These are phyloP conservation scores for Syrmaticus mikado DNA, from an alignment of 2,113 vertebrate species.

Conservation along the genomic window DNA sequence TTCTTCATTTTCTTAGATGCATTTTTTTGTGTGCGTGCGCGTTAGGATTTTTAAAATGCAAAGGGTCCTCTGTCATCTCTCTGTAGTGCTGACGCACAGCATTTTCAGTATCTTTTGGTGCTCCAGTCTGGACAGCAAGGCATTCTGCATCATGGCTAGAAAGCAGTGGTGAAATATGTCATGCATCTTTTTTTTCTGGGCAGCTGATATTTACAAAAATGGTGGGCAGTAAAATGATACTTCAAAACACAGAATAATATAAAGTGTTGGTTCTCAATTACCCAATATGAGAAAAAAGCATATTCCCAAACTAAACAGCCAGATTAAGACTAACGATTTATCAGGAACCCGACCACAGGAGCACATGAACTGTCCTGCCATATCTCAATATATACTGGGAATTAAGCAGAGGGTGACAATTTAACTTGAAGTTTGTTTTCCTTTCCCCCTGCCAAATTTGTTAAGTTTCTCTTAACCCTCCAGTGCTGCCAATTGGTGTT, in stretches of 20 bases:
- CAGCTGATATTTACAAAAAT: not conserved
- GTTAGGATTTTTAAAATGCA: not conserved
- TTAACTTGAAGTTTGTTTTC: slow-evolving; percentile 51
- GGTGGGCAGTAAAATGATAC: not conserved
- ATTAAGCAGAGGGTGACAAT: slow-evolving; percentile 4
- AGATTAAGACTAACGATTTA: not conserved
- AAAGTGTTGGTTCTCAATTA: not conserved
- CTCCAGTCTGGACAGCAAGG: not conserved
- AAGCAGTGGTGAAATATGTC: not conserved
- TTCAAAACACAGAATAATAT: not conserved
- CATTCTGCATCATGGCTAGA: not conserved
- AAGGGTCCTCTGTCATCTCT: not conserved
- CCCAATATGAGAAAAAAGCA: not conserved
- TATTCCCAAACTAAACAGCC: not conserved
- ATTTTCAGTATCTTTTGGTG: not conserved
- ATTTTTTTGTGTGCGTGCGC: not conserved
- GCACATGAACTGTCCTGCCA: not conserved
- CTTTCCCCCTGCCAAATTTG: slow-evolving; percentile 31
- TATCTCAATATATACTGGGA: not conserved
- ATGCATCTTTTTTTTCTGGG: not conserved
- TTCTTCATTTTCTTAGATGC: not conserved
- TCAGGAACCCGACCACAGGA: slow-evolving; percentile 3
- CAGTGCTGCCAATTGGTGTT: slow-evolving; percentile 50
- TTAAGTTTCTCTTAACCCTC: slow-evolving; percentile 48
- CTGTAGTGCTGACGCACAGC: not conserved